Percentiles rank a stretch among this genome's conserved stretches.
Conservation (phyloP, 2,113 vertebrate genomes). For the Morone chrysops region DNA sequence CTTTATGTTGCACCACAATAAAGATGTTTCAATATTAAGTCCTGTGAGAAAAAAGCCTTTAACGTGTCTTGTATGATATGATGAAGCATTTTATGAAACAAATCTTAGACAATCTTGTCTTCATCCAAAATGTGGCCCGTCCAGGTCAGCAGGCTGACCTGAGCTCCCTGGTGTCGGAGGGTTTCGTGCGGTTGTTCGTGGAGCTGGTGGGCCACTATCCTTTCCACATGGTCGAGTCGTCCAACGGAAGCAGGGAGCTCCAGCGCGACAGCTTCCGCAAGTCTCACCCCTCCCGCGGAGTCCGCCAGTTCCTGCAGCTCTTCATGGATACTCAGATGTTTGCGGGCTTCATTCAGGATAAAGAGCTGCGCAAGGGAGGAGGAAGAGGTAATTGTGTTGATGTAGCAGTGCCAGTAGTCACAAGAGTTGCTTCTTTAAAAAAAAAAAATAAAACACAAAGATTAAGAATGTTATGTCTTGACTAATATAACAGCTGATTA, state of each 20-base stretch:
- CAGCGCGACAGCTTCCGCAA: constrained; percentile 93
- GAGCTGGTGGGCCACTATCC: constrained; percentile 96
- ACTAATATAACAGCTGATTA: background rate
- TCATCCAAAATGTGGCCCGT: background rate
- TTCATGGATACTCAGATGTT: constrained; percentile 99
- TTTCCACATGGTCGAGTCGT: constrained; percentile 89
- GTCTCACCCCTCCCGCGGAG: constrained; percentile 90
- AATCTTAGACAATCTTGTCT: too few relatives aligned
- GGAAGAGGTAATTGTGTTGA: constrained; percentile 85
- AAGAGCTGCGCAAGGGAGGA: constrained; percentile 90
- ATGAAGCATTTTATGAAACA: background rate
- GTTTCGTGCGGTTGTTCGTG: constrained; percentile 95
- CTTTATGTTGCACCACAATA: background rate
- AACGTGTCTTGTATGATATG: background rate
- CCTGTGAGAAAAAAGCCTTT: background rate
- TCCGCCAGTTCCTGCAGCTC: constrained; percentile 93
- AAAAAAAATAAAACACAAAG: background rate
- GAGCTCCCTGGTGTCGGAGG: constrained; percentile 91
- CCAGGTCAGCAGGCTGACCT: constrained; percentile 75
- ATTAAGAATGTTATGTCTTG: background rate
- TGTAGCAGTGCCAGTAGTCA: background rate
- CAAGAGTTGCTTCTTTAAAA: background rate
- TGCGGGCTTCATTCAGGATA: constrained; percentile 96
- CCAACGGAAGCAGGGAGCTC: constrained; percentile 85
- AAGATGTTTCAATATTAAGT: background rate